A percentile compares a stretch with the other conserved stretches of the same genome.
Evolutionary conservation across 2,888 invertebrate species (phyloP).

Genomic region (Seira musarum): DNA sequence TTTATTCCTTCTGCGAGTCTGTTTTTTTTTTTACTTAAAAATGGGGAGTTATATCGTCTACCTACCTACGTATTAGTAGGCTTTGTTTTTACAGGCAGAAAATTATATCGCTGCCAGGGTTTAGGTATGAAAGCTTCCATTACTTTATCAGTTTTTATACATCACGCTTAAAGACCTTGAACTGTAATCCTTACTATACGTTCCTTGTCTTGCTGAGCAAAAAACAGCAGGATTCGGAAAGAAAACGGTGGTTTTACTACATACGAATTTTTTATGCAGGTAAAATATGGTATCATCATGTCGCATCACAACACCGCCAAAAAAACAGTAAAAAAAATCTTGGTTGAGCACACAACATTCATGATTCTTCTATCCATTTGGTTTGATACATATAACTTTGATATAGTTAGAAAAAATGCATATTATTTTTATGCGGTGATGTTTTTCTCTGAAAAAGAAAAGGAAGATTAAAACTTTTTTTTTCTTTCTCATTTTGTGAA

Average conservation of each 20-base stretch:
- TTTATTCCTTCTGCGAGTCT: too few relatives aligned
- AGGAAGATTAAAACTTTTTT: neutral
- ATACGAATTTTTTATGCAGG: neutral
- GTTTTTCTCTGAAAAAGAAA: neutral
- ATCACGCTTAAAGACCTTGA: constrained; percentile 37
- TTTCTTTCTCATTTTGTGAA: neutral
- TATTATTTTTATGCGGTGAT: neutral
- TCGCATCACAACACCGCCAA: neutral
- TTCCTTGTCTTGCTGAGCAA: neutral
- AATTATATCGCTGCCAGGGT: too few relatives aligned
- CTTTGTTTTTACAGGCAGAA: too few relatives aligned
- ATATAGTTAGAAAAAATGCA: too few relatives aligned
- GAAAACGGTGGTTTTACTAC: neutral
- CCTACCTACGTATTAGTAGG: too few relatives aligned
- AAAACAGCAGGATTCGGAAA: constrained; percentile 4
- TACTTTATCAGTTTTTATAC: neutral
- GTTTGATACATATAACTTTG: too few relatives aligned
- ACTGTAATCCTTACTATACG: constrained; percentile 41
- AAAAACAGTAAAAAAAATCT: neutral
- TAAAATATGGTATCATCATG: constrained; percentile 7
- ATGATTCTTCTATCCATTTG: neutral
- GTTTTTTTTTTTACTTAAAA: too few relatives aligned
- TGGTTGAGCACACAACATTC: neutral
- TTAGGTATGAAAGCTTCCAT: constrained; percentile 1
- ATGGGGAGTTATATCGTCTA: too few relatives aligned